Evolutionary conservation across 2,797 vertebrate species (phyloP), one percentile per base, ranked within the genome.

Genomic region (Cyclura pinguis): DNA sequence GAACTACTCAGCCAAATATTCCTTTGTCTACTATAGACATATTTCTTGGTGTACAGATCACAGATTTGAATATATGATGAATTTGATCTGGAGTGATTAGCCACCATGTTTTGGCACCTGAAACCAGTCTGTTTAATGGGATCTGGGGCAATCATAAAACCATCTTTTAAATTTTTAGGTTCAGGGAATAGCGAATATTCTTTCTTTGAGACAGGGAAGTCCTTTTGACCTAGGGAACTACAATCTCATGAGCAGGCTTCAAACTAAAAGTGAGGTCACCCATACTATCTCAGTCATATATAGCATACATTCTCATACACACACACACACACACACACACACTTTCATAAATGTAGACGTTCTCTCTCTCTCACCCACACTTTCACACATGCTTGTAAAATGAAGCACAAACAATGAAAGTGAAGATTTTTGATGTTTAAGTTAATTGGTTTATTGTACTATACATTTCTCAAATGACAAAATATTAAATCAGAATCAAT

Each of bases 401-500:
- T 20, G 2, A 5, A 35, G 0, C 20, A 91, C 62, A 29, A 84
- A 57, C 0, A 67, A 0, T 59, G 64, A 35, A 38, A 76, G n/a
- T 78, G 12, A 13, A 93, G 38, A 76, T 87, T 72, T 42, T n/a
- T 22, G 24, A 82, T 74, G 24, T 18, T 88, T 88, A 80, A 38
- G 27, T 82, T 57, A 90, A 50, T 88, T 32, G 20, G 42, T 92
- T 89, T 89, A 89, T 72, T 80, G 1, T 84, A 14, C 1, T 55
- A 32, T 50, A 13, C 42, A 91, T 94, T 89, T 16, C 64, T 90
- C 59, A 91, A 92, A 80, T 81, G 89, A 73, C 22, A 90, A 87
- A 90, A 35, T 1, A 85, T 67, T 50, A 89, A 32, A 83, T 84
- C 76, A 14, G 42, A n/a, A n/a, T 69, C 29, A 92, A 94, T 83